Base-by-base conservation (phyloP, 2,888 invertebrate species). In the Volucella inflata region DNA sequence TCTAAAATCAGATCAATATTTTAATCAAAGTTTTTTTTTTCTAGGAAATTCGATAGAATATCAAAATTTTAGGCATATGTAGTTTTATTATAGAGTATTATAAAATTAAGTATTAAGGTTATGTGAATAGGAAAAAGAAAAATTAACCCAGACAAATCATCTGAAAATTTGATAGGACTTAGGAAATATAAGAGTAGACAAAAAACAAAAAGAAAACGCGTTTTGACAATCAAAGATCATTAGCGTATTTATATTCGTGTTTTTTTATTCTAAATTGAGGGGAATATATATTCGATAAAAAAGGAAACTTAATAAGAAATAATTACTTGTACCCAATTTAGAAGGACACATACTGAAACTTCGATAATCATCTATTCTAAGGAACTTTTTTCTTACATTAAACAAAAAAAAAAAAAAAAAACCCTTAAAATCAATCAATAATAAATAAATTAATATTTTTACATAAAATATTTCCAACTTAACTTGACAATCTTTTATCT, bases 141-240 rank as follows among this genome's bases (percentile, higher is more conserved):
- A 64, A 30, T 30, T 30, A 30, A 30, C 30, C 30, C 17, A 46
- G 53, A 71, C 60, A 85, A 80, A 85, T 85, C 76, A 76, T 51
- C 55, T 62, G 38, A 55, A 55, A 76, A 17, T 2, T 21, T 17
- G 10, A 55, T 55, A 17, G n/a, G 30, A 30, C 36, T 75, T 55
- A 75, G 30, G 14, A n/a, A 44, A 6, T 46, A 88, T 90, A 89
- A 90, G 91, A 90, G 90, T 89, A 10, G 60, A 14, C 30, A 30
- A 64, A 57, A 75, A 38, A 59, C 42, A 72, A 88, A 89, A 91
- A 92, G 91, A 91, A 90, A 90, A 90, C 90, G 92, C 92, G 92
- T 92, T 91, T 92, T 91, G 92, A 92, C 92, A 92, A 92, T 92
- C 92, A 92, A 89, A 89, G 88, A 89, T 87, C 90, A 90, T 90